These are phyloP conservation scores for Calypte anna DNA, from an alignment of 2,113 vertebrate species.

Conservation along the genomic window DNA sequence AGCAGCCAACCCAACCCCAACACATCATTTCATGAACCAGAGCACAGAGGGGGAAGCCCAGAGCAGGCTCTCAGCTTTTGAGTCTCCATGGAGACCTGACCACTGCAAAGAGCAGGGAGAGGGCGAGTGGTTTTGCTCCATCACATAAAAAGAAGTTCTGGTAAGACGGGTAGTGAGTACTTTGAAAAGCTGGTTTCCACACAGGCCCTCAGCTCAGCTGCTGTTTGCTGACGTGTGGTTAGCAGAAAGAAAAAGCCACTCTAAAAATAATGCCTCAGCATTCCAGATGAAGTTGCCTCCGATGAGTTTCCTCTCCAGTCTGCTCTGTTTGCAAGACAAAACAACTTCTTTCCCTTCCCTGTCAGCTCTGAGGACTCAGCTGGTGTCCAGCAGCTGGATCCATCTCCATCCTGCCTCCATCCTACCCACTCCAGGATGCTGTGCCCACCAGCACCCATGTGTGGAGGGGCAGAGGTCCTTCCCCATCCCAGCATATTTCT, in stretches of 20 bases:
- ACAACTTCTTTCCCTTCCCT: background rate
- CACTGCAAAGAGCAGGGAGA: background rate
- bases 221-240: slow-evolving; percentile 5
- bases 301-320: background rate
- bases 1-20: slow-evolving; percentile 24
- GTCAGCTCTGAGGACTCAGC: background rate
- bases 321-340: slow-evolving; percentile 25
- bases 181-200: slow-evolving; percentile 15
- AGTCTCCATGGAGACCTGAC: background rate
- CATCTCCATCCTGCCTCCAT: background rate
- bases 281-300: slow-evolving; percentile 3
- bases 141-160: background rate
- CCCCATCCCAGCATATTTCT: background rate
- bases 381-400: background rate
- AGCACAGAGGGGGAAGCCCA: background rate
- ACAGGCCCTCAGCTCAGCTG: slow-evolving; percentile 5
- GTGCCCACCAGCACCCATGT: background rate
- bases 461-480: rapidly evolving
- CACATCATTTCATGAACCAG: background rate
- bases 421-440: background rate
- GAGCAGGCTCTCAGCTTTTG: background rate
- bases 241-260: slow-evolving; percentile 6
- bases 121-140: background rate
- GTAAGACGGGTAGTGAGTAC: background rate
- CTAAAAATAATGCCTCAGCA: slow-evolving; percentile 61